A percentile compares a stretch with the other conserved stretches of the same genome.
phyloP scores from a whole-genome alignment of 2,797 vertebrate species.

The Capromys pilorides region DNA sequence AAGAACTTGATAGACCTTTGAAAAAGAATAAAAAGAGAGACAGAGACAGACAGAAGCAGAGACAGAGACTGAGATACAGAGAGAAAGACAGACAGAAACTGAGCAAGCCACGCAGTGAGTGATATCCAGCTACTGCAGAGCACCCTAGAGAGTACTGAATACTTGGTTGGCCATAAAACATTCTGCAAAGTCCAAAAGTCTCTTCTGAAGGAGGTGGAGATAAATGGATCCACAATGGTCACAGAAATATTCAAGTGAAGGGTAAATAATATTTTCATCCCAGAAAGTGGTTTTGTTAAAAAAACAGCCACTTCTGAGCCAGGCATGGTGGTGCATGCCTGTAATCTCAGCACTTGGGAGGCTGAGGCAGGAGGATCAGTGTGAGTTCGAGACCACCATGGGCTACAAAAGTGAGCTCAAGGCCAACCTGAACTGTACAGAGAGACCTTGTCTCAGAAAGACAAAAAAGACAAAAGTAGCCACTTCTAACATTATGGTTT shows the following conservation, averaged over 20 bases:
- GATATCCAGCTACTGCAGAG: neutral
- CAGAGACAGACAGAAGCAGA: too few relatives aligned
- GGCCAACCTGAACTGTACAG: too few relatives aligned
- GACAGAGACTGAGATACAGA: neutral
- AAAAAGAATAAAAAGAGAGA: neutral
- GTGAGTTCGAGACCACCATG: too few relatives aligned
- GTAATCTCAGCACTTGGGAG: too few relatives aligned
- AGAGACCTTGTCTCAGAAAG: too few relatives aligned
- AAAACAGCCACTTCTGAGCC: neutral
- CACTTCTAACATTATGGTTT: neutral
- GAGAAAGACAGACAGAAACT: neutral
- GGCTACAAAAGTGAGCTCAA: too few relatives aligned
- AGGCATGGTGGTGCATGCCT: too few relatives aligned
- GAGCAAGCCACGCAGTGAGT: neutral
- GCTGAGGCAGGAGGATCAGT: too few relatives aligned
- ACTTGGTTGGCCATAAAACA: slow-evolving; percentile 23
- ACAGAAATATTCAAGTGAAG: neutral
- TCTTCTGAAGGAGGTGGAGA: neutral
- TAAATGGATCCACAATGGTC: neutral
- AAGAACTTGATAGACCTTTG: slow-evolving; percentile 5
- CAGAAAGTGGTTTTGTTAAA: neutral
- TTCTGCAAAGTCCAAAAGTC: neutral
- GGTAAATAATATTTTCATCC: neutral
- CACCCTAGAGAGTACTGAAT: neutral
- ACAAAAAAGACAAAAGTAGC: neutral